phyloP scores from a whole-genome alignment of 2,888 invertebrate genomes.

The Stenotaenia linearis region DNA sequence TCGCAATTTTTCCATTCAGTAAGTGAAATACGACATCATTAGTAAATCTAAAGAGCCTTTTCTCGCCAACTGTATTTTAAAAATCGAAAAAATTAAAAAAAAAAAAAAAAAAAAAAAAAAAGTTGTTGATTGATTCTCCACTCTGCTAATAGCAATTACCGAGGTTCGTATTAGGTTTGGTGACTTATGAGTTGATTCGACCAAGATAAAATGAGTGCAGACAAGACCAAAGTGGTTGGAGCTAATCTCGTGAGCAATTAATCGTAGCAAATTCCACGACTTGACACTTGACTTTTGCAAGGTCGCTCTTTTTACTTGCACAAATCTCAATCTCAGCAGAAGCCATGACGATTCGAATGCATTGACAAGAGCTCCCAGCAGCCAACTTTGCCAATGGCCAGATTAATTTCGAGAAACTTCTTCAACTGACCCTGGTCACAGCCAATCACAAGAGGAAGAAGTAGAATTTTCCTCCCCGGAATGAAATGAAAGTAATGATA shows the following conservation, averaged over 20 bases:
- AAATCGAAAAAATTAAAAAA: too few species aligned
- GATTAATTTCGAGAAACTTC: neutral
- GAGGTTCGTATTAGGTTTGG: neutral
- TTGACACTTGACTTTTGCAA: neutral
- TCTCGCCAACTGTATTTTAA: too few species aligned
- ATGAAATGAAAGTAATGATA: slow-evolving; percentile 14
- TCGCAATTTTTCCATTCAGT: too few species aligned
- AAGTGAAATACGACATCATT: neutral
- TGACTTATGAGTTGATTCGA: neutral
- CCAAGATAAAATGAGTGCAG: neutral
- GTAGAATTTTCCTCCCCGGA: neutral
- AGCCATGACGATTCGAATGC: neutral
- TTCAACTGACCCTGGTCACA: neutral
- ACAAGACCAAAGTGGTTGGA: neutral
- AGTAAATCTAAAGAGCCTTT: neutral
- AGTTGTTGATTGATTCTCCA: neutral
- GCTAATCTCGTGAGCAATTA: neutral
- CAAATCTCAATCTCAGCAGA: neutral
- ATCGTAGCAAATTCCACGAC: neutral
- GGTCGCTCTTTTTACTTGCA: neutral
- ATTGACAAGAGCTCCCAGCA: neutral
- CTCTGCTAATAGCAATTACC: neutral
- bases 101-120: neutral
- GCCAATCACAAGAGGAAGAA: neutral
- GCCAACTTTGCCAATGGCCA: neutral